A percentile compares a stretch with the other conserved stretches of the same genome.
Evolutionary conservation across 1,140 invertebrate genomes (phyloP).

Genomic region (Drosophila truncata): DNA sequence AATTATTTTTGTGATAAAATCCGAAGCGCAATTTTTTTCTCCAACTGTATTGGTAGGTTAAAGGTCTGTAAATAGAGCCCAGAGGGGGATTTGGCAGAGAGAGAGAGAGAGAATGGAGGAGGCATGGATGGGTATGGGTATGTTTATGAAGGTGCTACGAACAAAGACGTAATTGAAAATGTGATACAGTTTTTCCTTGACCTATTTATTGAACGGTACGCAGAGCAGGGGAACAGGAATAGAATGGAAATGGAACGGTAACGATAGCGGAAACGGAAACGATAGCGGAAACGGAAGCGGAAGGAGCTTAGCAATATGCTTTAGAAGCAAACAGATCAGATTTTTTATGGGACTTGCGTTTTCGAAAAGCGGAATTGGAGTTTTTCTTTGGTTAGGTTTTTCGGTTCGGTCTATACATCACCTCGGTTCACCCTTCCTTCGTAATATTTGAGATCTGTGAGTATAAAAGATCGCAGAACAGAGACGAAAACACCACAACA

Average conservation of each 20-base stretch:
- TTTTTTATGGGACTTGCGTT: slow-evolving; percentile 16
- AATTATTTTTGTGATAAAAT: slow-evolving; percentile 84
- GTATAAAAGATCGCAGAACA: slow-evolving; percentile 12
- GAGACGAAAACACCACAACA: slow-evolving; percentile 29
- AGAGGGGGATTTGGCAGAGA: neutral
- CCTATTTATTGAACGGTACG: slow-evolving; percentile 73
- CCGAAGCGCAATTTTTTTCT: slow-evolving; percentile 80
- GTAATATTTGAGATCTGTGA: slow-evolving; percentile 28
- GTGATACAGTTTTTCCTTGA: slow-evolving; percentile 84
- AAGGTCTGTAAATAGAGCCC: slow-evolving; percentile 26
- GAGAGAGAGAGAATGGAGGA: neutral
- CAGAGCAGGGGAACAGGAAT: slow-evolving; percentile 17
- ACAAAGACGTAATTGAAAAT: slow-evolving; percentile 85
- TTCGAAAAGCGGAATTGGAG: slow-evolving; percentile 6
- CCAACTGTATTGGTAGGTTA: slow-evolving; percentile 77
- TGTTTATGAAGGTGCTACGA: slow-evolving; percentile 83
- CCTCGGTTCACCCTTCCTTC: slow-evolving; percentile 37
- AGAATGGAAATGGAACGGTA: slow-evolving; percentile 2
- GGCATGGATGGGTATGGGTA: slow-evolving; percentile 37
- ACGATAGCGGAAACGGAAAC: neutral
- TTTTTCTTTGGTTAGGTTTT: slow-evolving; percentile 18
- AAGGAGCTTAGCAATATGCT: slow-evolving; percentile 46
- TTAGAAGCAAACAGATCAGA: slow-evolving; percentile 37
- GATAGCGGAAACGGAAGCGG: slow-evolving; percentile 17
- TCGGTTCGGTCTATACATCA: slow-evolving; percentile 13